phyloP scores from a whole-genome alignment of 2,888 invertebrate genomes.

The Drosophila helvetica region DNA sequence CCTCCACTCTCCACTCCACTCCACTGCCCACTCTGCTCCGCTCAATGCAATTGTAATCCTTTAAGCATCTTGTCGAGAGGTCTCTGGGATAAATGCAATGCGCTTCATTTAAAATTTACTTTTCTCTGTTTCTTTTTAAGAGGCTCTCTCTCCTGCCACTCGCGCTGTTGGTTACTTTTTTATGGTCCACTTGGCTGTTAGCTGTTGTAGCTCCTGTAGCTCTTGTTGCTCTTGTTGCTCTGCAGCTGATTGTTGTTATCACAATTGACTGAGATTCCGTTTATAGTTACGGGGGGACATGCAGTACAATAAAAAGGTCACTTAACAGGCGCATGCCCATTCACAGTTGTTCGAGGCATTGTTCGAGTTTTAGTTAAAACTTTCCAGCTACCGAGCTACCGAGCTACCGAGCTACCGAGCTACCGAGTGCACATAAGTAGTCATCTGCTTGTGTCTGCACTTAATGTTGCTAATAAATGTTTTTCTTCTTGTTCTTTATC shows the following conservation, averaged over 20 bases:
- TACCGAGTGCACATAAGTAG: conserved; percentile 33
- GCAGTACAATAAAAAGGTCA: conserved; percentile 62
- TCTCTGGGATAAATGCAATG: conserved; percentile 57
- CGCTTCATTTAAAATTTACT: conserved; percentile 69
- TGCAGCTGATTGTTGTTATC: conserved; percentile 69
- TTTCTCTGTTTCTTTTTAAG: conserved; percentile 54
- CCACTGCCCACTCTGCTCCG: conserved; percentile 18
- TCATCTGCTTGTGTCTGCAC: conserved; percentile 24
- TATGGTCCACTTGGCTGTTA: conserved; percentile 60
- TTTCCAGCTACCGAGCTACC: conserved; percentile 14
- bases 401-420: not conserved
- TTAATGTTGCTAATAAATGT: conserved; percentile 42
- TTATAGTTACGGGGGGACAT: conserved; percentile 51
- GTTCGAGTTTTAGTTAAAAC: conserved; percentile 61
- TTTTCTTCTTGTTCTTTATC: conserved; percentile 10
- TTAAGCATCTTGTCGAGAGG: conserved; percentile 65
- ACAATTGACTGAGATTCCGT: conserved; percentile 71
- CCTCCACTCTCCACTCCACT: conserved; percentile 25
- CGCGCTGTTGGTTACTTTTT: conserved; percentile 49
- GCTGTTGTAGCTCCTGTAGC: conserved; percentile 18
- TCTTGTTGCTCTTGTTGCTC: conserved; percentile 36
- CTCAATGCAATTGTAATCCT: conserved; percentile 70
- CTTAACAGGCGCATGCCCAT: conserved; percentile 49
- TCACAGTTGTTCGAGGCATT: conserved; percentile 27
- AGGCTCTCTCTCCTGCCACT: conserved; percentile 48